These are phyloP conservation scores for Tragelaphus strepsiceros DNA, from an alignment of 2,113 vertebrate genomes.

Conservation along the genomic window DNA sequence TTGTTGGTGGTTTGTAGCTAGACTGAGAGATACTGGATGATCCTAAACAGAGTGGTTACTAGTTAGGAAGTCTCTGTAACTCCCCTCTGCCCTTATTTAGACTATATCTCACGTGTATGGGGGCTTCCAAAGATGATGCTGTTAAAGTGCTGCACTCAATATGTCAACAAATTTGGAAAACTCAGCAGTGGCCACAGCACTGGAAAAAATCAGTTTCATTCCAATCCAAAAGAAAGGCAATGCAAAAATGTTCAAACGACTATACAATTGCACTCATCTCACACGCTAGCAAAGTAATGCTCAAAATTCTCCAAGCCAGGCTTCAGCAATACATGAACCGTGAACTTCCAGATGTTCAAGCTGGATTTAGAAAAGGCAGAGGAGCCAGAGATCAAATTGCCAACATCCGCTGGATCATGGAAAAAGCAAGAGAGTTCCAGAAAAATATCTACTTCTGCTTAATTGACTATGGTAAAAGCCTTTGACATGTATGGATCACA, in stretches of 20 bases:
- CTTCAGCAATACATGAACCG: fast-evolving
- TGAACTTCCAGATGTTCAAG: not conserved
- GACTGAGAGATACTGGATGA: not conserved
- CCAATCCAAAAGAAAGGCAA: not conserved
- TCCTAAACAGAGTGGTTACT: not conserved
- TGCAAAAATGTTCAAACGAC: not conserved
- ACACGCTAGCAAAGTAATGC: not conserved
- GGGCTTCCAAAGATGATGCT: not conserved
- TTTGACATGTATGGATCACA: not conserved
- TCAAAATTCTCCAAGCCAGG: not conserved
- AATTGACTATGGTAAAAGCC: not conserved
- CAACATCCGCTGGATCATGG: fast-evolving
- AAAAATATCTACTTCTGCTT: not conserved
- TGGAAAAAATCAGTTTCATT: not conserved
- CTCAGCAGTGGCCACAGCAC: not conserved
- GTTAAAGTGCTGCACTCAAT: not conserved
- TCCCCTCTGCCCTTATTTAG: not conserved
- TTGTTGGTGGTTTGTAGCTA: too few relatives aligned
- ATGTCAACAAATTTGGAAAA: not conserved
- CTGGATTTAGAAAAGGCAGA: not conserved
- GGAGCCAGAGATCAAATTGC: not conserved
- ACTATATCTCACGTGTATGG: not conserved
- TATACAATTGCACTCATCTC: not conserved
- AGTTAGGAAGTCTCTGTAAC: not conserved
- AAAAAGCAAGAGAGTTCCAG: not conserved